Evolutionary conservation across 2,797 vertebrate species (phyloP).

Genomic region (Synaphobranchus kaupii): DNA sequence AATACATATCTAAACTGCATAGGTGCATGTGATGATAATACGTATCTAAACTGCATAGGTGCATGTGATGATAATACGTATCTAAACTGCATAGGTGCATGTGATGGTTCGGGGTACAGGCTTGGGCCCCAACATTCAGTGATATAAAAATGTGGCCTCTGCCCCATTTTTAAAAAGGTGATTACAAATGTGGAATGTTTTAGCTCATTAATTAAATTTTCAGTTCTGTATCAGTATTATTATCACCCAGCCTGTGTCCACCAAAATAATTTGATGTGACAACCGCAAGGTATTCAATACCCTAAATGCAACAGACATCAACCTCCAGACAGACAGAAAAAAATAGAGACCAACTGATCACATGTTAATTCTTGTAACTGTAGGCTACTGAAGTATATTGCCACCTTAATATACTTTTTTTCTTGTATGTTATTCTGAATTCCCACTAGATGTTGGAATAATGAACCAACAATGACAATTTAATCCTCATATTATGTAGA

Average conservation of each 20-base stretch:
- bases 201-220: neutral
- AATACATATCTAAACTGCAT: neutral
- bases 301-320: neutral
- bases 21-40: neutral
- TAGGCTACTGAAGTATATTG: too few relatives aligned
- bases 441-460: too few relatives aligned
- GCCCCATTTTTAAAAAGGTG: neutral
- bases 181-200: neutral
- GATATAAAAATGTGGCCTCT: neutral
- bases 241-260: neutral
- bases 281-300: neutral
- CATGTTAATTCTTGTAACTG: neutral
- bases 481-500: too few relatives aligned
- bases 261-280: neutral
- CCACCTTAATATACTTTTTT: too few relatives aligned
- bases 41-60: neutral
- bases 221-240: too few relatives aligned
- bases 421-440: too few relatives aligned
- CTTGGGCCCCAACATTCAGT: neutral
- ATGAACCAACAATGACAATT: too few relatives aligned
- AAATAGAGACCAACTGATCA: neutral
- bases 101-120: neutral
- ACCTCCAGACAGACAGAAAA: neutral
- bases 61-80: neutral
- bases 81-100: neutral